Conservation (phyloP, 2,113 vertebrate species). For the Anseranas semipalmata region DNA sequence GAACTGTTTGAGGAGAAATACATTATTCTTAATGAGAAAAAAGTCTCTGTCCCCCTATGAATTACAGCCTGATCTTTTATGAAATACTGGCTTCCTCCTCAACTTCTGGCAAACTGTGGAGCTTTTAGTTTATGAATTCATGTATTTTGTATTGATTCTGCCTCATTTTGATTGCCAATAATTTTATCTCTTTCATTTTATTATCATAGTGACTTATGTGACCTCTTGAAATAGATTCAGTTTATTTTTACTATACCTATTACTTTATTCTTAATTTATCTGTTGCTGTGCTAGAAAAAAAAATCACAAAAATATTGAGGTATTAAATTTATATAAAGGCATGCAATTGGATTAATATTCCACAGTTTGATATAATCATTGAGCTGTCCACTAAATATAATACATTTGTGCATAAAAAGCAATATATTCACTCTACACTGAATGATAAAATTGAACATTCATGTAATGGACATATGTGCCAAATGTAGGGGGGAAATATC, state of each 20-base stretch:
- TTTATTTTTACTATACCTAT: not conserved
- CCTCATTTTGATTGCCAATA: not conserved
- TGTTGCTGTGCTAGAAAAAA: not conserved
- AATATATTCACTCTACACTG: not conserved
- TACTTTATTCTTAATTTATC: not conserved
- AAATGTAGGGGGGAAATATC: not conserved
- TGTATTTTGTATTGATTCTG: constrained; percentile 14
- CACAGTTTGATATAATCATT: not conserved
- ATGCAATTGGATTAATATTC: not conserved
- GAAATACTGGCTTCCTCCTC: not conserved
- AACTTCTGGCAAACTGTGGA: not conserved
- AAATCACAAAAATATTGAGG: not conserved
- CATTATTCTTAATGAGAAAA: not conserved
- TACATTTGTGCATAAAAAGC: not conserved
- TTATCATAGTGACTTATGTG: not conserved
- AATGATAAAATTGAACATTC: not conserved
- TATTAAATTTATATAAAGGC: not conserved
- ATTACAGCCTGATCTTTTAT: not conserved
- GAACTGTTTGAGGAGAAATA: not conserved
- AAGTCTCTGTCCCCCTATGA: not conserved
- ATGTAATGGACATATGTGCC: accelerated
- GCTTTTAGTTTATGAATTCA: not conserved
- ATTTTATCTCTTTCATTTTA: not conserved
- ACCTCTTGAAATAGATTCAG: not conserved
- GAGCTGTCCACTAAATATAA: not conserved